These are phyloP conservation scores for Vombatus ursinus DNA, from an alignment of 2,113 vertebrate species.

Conservation along the genomic window DNA sequence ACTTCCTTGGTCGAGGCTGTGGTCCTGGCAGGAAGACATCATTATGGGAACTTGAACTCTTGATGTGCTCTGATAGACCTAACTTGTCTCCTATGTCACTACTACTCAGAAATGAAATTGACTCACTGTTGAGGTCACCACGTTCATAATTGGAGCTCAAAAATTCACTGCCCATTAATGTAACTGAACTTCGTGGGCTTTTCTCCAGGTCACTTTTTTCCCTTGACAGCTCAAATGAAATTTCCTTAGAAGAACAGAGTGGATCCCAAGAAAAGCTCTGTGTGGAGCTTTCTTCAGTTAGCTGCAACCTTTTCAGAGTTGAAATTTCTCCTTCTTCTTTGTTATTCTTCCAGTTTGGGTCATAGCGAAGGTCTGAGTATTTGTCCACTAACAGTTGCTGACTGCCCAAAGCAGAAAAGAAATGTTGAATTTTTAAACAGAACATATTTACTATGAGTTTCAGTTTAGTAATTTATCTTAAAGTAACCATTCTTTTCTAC, in stretches of 20 bases:
- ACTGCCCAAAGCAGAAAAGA: slow-evolving; percentile 61
- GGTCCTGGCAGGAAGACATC: slow-evolving; percentile 36
- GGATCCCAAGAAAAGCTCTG: slow-evolving; percentile 49
- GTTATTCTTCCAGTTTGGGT: slow-evolving; percentile 86
- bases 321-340: slow-evolving; percentile 54
- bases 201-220: slow-evolving; percentile 2
- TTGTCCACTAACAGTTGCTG: slow-evolving; percentile 66
- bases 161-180: slow-evolving; percentile 53
- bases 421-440: slow-evolving; percentile 20
- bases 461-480: slow-evolving; percentile 21
- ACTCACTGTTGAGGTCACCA: rapidly evolving
- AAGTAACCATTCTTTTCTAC: not conserved
- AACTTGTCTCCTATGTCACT: slow-evolving; percentile 22
- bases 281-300: not conserved
- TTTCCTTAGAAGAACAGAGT: slow-evolving; percentile 66
- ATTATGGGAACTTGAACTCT: slow-evolving; percentile 47
- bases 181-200: slow-evolving; percentile 43
- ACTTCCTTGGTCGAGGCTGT: slow-evolving; percentile 42
- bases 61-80: not conserved
- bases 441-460: not conserved
- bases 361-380: slow-evolving; percentile 84
- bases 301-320: not conserved
- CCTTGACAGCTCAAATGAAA: not conserved
- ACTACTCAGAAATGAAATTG: slow-evolving; percentile 19
- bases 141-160: slow-evolving; percentile 26